Evolutionary conservation across 2,113 vertebrate species (phyloP).

Genomic region (Pycnonotus jocosus): DNA sequence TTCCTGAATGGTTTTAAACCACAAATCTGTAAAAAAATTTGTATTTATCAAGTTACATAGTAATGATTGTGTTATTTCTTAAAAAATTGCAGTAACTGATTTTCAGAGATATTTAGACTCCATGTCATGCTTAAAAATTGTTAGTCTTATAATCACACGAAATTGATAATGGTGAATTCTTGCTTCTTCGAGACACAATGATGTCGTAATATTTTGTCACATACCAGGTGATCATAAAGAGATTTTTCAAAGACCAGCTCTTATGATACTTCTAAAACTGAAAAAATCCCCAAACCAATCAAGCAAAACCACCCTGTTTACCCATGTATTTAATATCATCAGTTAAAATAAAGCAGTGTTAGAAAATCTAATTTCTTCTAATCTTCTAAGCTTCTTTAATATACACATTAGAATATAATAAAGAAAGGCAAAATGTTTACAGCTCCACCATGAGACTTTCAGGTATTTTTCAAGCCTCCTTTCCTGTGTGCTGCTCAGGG

Average conservation of each 20-base stretch:
- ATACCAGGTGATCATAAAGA: background rate
- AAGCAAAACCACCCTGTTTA: accelerated
- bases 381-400: background rate
- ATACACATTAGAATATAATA: background rate
- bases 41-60: background rate
- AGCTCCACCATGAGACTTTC: background rate
- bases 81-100: background rate
- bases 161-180: background rate
- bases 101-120: background rate
- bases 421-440: background rate
- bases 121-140: background rate
- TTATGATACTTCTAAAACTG: background rate
- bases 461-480: background rate
- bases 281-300: accelerated
- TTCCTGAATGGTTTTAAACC: background rate
- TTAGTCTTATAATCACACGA: background rate
- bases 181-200: background rate
- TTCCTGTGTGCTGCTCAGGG: background rate
- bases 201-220: background rate
- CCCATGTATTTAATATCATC: background rate
- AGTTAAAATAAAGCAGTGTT: background rate
- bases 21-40: background rate
- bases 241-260: background rate
- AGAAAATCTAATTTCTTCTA: background rate
- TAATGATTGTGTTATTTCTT: background rate